A percentile compares a stretch with the other conserved stretches of the same genome.
Conservation (phyloP, 2,797 vertebrate genomes). For the Coranthus polyacanthus region DNA sequence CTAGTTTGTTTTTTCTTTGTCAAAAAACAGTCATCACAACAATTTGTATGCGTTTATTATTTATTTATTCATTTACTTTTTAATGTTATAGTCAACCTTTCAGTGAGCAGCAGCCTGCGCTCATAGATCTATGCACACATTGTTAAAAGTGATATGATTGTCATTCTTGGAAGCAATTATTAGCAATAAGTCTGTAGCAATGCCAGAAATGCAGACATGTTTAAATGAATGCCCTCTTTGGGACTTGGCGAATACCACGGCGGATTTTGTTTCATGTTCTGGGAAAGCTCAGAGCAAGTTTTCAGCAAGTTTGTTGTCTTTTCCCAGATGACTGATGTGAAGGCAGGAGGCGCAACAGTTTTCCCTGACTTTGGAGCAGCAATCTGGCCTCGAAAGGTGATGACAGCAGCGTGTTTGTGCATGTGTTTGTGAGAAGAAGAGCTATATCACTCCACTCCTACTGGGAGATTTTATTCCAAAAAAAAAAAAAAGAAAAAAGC, state of each 20-base stretch:
- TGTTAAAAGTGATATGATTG: no score
- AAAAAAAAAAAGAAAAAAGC: no score
- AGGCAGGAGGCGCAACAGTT: conserved; percentile 96
- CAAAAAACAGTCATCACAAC: no score
- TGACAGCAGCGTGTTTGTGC: neutral
- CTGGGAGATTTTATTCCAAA: no score
- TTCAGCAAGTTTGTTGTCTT: conserved; percentile 15
- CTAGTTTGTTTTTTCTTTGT: no score
- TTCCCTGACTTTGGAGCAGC: conserved; percentile 97
- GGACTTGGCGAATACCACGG: neutral
- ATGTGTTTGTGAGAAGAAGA: neutral
- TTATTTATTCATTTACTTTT: no score
- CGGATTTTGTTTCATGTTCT: neutral
- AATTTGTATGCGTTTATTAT: no score
- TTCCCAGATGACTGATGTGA: conserved; percentile 95
- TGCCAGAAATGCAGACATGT: neutral
- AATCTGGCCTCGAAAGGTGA: conserved; percentile 94
- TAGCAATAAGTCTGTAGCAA: neutral
- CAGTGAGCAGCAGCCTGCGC: no score
- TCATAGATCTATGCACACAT: no score
- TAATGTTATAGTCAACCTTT: no score
- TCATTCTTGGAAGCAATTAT: no score
- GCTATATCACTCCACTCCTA: neutral
- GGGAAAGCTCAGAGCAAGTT: neutral
- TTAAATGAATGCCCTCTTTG: neutral